A percentile compares a stretch with the other conserved stretches of the same genome.
Evolutionary conservation across 2,888 invertebrate species (phyloP).

Genomic region (Frankliniella fusca): DNA sequence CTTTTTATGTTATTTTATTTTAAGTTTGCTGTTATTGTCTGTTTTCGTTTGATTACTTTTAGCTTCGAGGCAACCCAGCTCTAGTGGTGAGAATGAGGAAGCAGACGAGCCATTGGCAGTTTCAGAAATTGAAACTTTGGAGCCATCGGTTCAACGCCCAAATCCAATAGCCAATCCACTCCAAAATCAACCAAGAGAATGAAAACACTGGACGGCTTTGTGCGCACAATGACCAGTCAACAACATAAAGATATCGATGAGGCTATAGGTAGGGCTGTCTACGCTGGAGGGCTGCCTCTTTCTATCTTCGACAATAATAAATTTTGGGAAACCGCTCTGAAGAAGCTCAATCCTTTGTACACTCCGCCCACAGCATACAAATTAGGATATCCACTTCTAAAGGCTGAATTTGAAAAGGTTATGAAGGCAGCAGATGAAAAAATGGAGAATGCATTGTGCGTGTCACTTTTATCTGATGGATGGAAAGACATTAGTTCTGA

Average conservation of each 20-base stretch:
- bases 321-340: neutral
- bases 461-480: neutral
- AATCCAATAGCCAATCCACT: neutral
- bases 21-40: neutral
- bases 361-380: neutral
- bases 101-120: slow-evolving; percentile 1
- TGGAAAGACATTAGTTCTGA: neutral
- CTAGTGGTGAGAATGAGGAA: neutral
- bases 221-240: neutral
- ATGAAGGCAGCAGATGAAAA: slow-evolving; percentile 5
- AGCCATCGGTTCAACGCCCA: neutral
- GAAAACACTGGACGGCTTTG: neutral
- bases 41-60: neutral
- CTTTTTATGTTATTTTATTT: no score
- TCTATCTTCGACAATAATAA: neutral
- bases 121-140: neutral
- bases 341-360: neutral
- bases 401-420: neutral
- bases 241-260: neutral
- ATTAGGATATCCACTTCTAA: neutral
- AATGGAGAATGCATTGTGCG: neutral
- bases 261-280: neutral
- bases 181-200: neutral
- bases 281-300: neutral
- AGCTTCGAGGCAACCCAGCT: neutral